These are phyloP conservation scores for Australoheros scitulus DNA, from an alignment of 2,113 vertebrate species.

Conservation along the genomic window DNA sequence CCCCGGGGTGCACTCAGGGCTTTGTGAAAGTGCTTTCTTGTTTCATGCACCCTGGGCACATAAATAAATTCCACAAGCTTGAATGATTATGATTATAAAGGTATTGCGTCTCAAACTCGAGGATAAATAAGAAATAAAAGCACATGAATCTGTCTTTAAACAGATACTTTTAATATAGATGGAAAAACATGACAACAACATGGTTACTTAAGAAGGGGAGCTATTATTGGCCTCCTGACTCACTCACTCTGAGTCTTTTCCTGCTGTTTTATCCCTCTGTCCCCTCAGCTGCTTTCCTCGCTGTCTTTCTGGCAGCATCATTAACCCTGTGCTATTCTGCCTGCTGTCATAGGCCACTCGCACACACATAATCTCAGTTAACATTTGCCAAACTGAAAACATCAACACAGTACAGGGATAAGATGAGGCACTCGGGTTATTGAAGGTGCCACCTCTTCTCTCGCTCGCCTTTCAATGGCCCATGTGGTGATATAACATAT, in stretches of 20 bases:
- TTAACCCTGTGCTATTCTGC: slow-evolving; percentile 39
- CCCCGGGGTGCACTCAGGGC: background rate
- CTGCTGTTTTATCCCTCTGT: slow-evolving; percentile 4
- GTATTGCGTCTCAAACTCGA: background rate
- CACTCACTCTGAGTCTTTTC: background rate
- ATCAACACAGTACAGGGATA: background rate
- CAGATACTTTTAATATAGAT: background rate
- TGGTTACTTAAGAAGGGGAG: background rate
- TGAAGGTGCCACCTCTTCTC: background rate
- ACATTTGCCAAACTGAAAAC: background rate
- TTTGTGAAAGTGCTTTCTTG: slow-evolving; percentile 1
- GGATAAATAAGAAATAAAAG: background rate
- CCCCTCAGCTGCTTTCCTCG: background rate
- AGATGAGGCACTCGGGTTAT: background rate
- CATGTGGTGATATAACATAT: background rate
- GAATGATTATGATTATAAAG: background rate
- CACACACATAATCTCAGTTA: background rate
- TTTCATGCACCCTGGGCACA: slow-evolving; percentile 1
- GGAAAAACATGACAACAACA: background rate
- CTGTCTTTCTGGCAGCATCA: slow-evolving; percentile 21
- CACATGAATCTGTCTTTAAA: background rate
- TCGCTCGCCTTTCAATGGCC: background rate
- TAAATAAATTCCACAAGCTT: background rate
- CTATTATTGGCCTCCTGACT: background rate
- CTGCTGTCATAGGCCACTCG: background rate